Conservation (phyloP, 2,797 vertebrate species). For the Miichthys miiuy region DNA sequence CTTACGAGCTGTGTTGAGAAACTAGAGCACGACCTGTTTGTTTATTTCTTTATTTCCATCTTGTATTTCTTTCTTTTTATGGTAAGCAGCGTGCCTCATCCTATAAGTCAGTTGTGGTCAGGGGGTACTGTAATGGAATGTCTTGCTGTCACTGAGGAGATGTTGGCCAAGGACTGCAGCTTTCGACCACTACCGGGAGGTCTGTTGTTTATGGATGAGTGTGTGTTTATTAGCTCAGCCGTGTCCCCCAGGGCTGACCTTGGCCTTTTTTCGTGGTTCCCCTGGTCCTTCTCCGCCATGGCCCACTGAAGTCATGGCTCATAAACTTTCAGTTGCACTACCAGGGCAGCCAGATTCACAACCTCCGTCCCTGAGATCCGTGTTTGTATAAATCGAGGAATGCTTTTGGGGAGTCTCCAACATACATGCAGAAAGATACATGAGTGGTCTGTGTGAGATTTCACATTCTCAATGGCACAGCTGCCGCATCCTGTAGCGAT, state of each 20-base stretch:
- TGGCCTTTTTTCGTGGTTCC: slow-evolving; percentile 59
- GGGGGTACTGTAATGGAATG: slow-evolving; percentile 67
- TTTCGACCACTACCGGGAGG: slow-evolving; percentile 63
- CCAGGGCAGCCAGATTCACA: slow-evolving; percentile 51
- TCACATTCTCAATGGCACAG: slow-evolving; percentile 66
- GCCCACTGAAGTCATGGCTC: slow-evolving; percentile 61
- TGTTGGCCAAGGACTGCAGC: slow-evolving; percentile 55
- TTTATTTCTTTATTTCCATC: slow-evolving; percentile 71
- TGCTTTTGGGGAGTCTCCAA: slow-evolving; percentile 60
- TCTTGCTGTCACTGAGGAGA: slow-evolving; percentile 65
- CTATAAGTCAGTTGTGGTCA: slow-evolving; percentile 56
- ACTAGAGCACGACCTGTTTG: slow-evolving; percentile 66
- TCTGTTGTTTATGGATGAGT: slow-evolving; percentile 77
- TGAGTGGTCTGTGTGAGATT: slow-evolving; percentile 58
- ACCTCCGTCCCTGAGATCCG: slow-evolving; percentile 37
- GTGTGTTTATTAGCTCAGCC: slow-evolving; percentile 77
- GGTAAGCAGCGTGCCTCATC: slow-evolving; percentile 73
- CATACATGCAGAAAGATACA: slow-evolving; percentile 66
- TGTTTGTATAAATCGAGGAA: slow-evolving; percentile 66
- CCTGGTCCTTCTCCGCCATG: slow-evolving; percentile 50
- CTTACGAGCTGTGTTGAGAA: slow-evolving; percentile 60
- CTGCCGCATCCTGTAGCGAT: slow-evolving; percentile 61
- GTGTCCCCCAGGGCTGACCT: slow-evolving; percentile 59
- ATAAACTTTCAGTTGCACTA: slow-evolving; percentile 63
- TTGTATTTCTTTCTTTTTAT: slow-evolving; percentile 51